Base-by-base conservation (phyloP, 2,113 vertebrate species). In the Theristicus caerulescens region DNA sequence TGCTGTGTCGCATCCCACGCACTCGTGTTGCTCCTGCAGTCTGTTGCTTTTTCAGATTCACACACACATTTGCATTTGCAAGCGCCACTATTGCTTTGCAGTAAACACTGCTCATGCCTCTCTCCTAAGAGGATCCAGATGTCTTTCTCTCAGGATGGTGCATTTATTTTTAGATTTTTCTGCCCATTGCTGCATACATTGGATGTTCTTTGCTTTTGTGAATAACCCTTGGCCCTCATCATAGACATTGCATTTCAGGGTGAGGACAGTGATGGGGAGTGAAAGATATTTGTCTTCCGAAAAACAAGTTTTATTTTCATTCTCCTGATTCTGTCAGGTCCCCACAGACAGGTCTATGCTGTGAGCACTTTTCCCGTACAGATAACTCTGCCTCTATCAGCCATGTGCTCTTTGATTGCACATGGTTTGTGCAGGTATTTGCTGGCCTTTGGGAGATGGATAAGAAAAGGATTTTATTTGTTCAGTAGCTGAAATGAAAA, bases 11-110 rank as follows among this genome's bases (percentile, higher is more conserved):
- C 92, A 82, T 94, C 95, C 97, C 91, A 91, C 91, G 13, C 72
- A 26, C 91, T 79, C 10, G 0, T 79, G 93, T 91, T 92, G 88
- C 95, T 97, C 95, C 94, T 82, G 92, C 91, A 96, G 94, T 94
- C 97, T 97, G 96, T 85, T 96, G 86, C 93, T 94, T 92, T 97
- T 93, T 91, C 86, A 77, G 91, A 94, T 84, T 82, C 94, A 91
- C 94, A 72, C 92, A 82, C 86, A 69, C 86, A 94, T 96, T 96
- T 95, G 87, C 96, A 96, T 96, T 96, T 93, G 73, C 91, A 96
- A 94, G 88, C 86, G 34, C 80, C 91, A 95, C 95, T 96, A 89
- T 21, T 72, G 94, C 93, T 91, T 57, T 96, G 88, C 93, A 80
- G 86, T 94, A 94, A 95, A 97, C 96, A 95, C 73, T 72, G 77